Conservation (phyloP, 2,797 vertebrate species). For the Xiphorhynchus erythropygius region DNA sequence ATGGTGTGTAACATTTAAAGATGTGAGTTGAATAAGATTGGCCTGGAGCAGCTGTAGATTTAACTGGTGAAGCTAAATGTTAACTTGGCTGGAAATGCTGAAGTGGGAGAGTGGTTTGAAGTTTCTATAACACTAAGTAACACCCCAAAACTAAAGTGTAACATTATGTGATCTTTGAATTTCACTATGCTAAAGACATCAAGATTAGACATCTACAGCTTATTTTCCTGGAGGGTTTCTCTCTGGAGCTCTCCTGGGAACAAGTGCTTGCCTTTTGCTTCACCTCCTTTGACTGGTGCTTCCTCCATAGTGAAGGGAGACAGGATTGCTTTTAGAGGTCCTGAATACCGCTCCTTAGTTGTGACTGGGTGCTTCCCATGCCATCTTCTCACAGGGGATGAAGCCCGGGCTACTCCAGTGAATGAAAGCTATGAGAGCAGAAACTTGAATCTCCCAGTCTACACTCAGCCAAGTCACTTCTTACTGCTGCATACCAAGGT, state of each 20-base stretch:
- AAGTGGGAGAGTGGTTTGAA: neutral
- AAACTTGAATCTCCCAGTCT: neutral
- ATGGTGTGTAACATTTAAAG: neutral
- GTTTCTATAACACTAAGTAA: neutral
- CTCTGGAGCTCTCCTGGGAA: neutral
- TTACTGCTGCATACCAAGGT: neutral
- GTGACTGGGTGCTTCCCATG: neutral
- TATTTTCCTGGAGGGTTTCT: neutral
- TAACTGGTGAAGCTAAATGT: neutral
- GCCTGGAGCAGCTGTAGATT: neutral
- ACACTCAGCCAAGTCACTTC: neutral
- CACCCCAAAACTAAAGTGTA: neutral
- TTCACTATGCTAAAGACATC: neutral
- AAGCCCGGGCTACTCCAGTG: rapidly evolving
- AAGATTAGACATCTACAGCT: neutral
- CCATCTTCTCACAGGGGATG: neutral
- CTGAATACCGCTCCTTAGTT: neutral
- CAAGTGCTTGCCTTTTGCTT: neutral
- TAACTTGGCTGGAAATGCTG: neutral
- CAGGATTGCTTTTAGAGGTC: neutral
- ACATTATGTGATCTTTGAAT: neutral
- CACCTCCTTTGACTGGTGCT: neutral
- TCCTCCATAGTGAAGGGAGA: neutral
- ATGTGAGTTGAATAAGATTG: neutral
- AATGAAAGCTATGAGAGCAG: neutral